These are phyloP conservation scores for Drosophila greeni DNA, from an alignment of 2,888 invertebrate species.

Conservation along the genomic window DNA sequence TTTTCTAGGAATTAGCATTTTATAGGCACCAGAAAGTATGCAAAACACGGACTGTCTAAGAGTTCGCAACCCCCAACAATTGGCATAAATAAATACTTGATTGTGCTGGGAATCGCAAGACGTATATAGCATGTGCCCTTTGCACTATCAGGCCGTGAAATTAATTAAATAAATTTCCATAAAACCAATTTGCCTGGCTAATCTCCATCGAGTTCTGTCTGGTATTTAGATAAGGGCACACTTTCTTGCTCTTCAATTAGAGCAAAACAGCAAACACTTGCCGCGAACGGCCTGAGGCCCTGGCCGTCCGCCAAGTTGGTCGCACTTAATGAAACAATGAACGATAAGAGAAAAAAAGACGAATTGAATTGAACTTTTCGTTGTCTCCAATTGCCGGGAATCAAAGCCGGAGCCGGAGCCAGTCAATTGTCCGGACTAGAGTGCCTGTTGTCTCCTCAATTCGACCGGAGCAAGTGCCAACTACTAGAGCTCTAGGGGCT, in stretches of 20 bases:
- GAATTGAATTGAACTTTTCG: conserved; percentile 43
- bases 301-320: conserved; percentile 4
- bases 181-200: conserved; percentile 30
- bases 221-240: conserved; percentile 23
- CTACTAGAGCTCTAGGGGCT: conserved; percentile 7
- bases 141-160: conserved; percentile 13
- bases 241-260: conserved; percentile 15
- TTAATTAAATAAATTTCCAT: conserved; percentile 38
- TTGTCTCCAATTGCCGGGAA: conserved; percentile 37
- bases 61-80: conserved; percentile 31
- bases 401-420: conserved; percentile 9
- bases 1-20: conserved; percentile 29
- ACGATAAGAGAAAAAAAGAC: conserved; percentile 41
- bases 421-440: conserved; percentile 27
- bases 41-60: conserved; percentile 4
- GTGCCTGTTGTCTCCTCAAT: conserved; percentile 26
- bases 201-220: conserved; percentile 17
- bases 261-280: conserved; percentile 4
- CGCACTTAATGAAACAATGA: conserved; percentile 36
- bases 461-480: conserved; percentile 16
- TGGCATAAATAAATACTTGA: conserved; percentile 24
- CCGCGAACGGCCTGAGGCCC: neutral
- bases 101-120: neutral
- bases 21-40: conserved; percentile 7
- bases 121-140: conserved; percentile 7